phyloP scores from a whole-genome alignment of 2,113 vertebrate species.

The Ceyx cyanopectus region DNA sequence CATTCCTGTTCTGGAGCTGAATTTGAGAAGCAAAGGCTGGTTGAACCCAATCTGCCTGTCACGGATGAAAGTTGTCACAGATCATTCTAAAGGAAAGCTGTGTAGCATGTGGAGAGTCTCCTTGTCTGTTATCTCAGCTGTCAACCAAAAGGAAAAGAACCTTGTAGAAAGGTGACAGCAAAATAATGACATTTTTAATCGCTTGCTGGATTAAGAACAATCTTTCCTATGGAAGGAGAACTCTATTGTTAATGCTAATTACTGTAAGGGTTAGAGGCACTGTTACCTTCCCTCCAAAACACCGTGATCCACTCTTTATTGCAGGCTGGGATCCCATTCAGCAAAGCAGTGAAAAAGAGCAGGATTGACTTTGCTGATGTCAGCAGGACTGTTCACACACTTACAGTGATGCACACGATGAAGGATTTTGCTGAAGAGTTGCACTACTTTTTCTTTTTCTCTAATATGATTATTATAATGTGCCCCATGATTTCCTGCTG shows the following conservation, averaged over 20 bases:
- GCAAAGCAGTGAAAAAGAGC: neutral
- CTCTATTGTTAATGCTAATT: neutral
- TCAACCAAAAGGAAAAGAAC: constrained; percentile 20
- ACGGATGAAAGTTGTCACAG: neutral
- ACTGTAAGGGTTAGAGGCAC: neutral
- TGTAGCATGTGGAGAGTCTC: neutral
- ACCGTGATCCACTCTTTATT: neutral
- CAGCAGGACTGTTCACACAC: neutral
- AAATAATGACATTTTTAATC: constrained; percentile 33
- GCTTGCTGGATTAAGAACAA: neutral
- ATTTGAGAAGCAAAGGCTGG: constrained; percentile 10
- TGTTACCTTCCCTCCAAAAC: neutral
- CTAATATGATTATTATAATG: neutral
- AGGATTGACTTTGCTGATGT: neutral
- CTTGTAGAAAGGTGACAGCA: neutral
- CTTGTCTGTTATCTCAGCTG: constrained; percentile 20
- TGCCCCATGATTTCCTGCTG: neutral
- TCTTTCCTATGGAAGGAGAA: neutral
- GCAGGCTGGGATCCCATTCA: neutral
- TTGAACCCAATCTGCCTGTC: constrained; percentile 6
- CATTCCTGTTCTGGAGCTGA: neutral
- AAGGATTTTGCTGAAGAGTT: neutral
- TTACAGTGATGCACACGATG: neutral
- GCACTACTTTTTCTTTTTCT: neutral
- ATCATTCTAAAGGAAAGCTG: neutral